phyloP scores from a whole-genome alignment of 1,140 invertebrate genomes.

The Onthophagus taurus region DNA sequence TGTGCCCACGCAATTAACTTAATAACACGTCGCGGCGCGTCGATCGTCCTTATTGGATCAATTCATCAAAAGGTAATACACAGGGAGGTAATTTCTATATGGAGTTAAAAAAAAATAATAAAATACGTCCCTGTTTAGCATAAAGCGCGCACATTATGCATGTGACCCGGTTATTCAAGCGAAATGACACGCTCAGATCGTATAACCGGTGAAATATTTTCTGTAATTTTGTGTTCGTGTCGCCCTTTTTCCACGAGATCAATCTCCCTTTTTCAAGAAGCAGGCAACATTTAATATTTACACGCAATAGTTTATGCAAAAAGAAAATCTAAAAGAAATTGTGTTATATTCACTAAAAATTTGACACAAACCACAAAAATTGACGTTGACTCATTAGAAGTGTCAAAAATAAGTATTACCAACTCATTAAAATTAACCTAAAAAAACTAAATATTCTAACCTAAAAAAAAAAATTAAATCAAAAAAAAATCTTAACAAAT shows the following conservation, averaged over 20 bases:
- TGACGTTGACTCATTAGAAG: too few species aligned
- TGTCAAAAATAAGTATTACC: too few species aligned
- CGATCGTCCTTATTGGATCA: background rate
- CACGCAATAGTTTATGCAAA: too few species aligned
- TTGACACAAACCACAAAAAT: too few species aligned
- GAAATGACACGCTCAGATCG: background rate
- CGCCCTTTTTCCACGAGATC: background rate
- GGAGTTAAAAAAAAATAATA: too few species aligned
- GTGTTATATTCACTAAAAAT: too few species aligned
- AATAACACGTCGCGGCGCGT: background rate
- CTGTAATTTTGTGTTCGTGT: background rate
- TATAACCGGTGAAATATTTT: background rate
- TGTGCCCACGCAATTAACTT: background rate
- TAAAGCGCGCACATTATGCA: background rate
- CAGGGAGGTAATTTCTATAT: background rate
- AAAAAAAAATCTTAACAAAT: too few species aligned
- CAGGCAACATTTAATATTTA: constrained; percentile 4
- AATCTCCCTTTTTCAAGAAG: background rate
- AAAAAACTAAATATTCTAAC: constrained; percentile 1
- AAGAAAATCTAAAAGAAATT: too few species aligned
- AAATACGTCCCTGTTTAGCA: background rate
- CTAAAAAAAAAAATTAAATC: too few species aligned
- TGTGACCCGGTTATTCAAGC: background rate
- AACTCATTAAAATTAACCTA: too few species aligned
- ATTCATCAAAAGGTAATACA: background rate